phyloP scores from a whole-genome alignment of 1,140 invertebrate species.

The Phocides pigmalion region DNA sequence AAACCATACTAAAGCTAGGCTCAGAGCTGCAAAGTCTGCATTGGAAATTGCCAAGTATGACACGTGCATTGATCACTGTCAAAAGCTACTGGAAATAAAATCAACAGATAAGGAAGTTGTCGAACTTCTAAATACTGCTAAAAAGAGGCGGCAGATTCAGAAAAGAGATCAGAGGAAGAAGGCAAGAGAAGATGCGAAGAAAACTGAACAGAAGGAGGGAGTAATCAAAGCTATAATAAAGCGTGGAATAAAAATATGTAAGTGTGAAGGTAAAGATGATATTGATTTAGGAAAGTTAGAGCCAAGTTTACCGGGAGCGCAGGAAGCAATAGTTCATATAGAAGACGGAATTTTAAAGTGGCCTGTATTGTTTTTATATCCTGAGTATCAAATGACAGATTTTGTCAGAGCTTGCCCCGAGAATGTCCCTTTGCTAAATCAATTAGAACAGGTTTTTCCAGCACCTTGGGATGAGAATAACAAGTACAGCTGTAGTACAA shows the following conservation, averaged over 20 bases:
- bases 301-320: slow-evolving; percentile 86
- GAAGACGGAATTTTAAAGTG: slow-evolving; percentile 90
- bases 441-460: slow-evolving; percentile 86
- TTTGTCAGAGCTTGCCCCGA: slow-evolving; percentile 88
- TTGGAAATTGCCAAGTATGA: slow-evolving; percentile 88
- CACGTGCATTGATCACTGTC: slow-evolving; percentile 89
- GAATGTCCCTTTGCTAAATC: slow-evolving; percentile 67
- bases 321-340: slow-evolving; percentile 84
- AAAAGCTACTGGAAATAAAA: slow-evolving; percentile 86
- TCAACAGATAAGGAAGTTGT: slow-evolving; percentile 85
- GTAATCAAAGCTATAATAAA: slow-evolving; percentile 65
- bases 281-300: slow-evolving; percentile 84
- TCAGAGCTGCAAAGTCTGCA: slow-evolving; percentile 90
- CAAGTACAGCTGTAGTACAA: slow-evolving; percentile 87
- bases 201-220: slow-evolving; percentile 83
- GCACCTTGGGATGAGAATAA: slow-evolving; percentile 90
- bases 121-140: slow-evolving; percentile 85
- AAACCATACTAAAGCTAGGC: slow-evolving; percentile 91
- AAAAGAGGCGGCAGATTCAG: slow-evolving; percentile 86
- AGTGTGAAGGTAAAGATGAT: slow-evolving; percentile 69
- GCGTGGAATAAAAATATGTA: slow-evolving; percentile 75
- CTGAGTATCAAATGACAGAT: slow-evolving; percentile 72
- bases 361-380: slow-evolving; percentile 71
- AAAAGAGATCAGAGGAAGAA: slow-evolving; percentile 84
- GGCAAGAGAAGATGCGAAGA: slow-evolving; percentile 81